phyloP scores from a whole-genome alignment of 2,113 vertebrate genomes.

The Pycnonotus jocosus region DNA sequence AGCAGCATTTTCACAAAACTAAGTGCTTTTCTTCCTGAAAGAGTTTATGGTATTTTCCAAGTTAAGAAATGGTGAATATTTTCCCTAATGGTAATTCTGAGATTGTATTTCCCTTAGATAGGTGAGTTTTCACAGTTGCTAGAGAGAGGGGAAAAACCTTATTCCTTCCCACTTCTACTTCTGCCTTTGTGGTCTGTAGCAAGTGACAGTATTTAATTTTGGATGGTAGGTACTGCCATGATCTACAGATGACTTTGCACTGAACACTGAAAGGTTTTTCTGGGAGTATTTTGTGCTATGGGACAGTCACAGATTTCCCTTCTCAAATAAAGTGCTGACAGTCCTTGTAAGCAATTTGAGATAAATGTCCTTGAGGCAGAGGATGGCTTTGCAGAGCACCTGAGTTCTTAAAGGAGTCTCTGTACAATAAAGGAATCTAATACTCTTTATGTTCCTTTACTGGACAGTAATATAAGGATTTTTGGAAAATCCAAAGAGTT shows the following conservation, averaged over 20 bases:
- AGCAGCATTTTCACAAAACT: background rate
- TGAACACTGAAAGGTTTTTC: background rate
- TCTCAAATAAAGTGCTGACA: background rate
- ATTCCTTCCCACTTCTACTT: background rate
- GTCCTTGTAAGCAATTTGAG: conserved; percentile 11
- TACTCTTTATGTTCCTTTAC: background rate
- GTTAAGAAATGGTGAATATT: background rate
- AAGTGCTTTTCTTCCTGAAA: background rate
- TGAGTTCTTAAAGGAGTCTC: background rate
- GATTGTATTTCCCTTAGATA: background rate
- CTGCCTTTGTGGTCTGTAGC: background rate
- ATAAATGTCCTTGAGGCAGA: background rate
- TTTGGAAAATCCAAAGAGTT: background rate
- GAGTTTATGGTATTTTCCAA: background rate
- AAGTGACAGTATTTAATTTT: background rate
- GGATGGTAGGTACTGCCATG: background rate
- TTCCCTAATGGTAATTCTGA: background rate
- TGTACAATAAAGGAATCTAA: background rate
- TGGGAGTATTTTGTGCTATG: background rate
- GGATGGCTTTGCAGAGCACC: background rate
- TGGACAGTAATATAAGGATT: background rate
- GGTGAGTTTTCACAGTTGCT: background rate
- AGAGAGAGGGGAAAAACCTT: background rate
- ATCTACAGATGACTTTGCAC: background rate
- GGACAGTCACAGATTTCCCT: background rate